phyloP scores from a whole-genome alignment of 2,797 vertebrate species.

The Chelmon rostratus region DNA sequence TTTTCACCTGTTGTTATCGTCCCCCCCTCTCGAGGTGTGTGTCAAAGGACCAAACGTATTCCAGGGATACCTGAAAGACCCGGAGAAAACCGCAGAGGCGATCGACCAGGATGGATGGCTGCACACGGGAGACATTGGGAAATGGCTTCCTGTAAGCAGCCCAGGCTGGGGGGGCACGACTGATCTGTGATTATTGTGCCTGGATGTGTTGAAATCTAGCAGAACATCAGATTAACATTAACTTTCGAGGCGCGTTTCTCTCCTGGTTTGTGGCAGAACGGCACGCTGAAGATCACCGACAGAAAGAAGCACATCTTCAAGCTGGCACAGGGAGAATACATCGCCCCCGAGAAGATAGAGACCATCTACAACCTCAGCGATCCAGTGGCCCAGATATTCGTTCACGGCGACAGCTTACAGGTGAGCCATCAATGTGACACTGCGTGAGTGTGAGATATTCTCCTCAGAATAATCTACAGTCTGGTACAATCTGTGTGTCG shows the following conservation, averaged over 20 bases:
- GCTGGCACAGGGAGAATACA: constrained; percentile 98
- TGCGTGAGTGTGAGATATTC: too few species aligned
- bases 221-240: too few species aligned
- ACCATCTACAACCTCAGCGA: constrained; percentile 91
- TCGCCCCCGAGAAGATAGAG: constrained; percentile 98
- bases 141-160: constrained; percentile 94
- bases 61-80: constrained; percentile 93
- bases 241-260: not conserved
- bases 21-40: constrained; percentile 89
- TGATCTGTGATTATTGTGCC: not conserved
- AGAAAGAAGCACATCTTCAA: constrained; percentile 99
- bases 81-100: constrained; percentile 91
- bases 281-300: constrained; percentile 95
- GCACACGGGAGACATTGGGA: constrained; percentile 97
- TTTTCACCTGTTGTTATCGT: not conserved
- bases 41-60: constrained; percentile 97
- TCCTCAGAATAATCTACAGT: not conserved
- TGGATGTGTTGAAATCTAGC: not conserved
- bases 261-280: constrained; percentile 87
- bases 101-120: constrained; percentile 95
- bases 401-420: constrained; percentile 97
- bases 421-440: too few species aligned
- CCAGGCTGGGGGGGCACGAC: not conserved
- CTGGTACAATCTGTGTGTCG: not conserved
- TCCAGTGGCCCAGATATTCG: constrained; percentile 92